These are phyloP conservation scores for Sarcophaga rosellei DNA, from an alignment of 2,888 invertebrate genomes.

Conservation along the genomic window DNA sequence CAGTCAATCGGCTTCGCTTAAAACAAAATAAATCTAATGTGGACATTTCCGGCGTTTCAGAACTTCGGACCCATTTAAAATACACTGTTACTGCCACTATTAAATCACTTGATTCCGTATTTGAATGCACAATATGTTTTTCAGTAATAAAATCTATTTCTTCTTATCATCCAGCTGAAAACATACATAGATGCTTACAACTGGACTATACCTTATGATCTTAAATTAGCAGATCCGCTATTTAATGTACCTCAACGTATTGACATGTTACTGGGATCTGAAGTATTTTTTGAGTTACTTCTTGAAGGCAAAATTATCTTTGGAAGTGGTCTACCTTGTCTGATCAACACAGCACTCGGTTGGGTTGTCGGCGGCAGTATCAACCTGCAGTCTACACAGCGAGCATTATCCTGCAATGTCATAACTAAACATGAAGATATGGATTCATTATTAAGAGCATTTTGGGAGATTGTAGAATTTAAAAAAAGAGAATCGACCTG, in stretches of 20 bases:
- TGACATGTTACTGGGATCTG: slow-evolving; percentile 44
- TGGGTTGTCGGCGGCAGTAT: slow-evolving; percentile 38
- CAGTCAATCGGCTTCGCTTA: slow-evolving; percentile 32
- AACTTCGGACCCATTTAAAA: slow-evolving; percentile 49
- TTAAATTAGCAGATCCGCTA: slow-evolving; percentile 45
- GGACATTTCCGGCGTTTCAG: slow-evolving; percentile 46
- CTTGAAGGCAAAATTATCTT: slow-evolving; percentile 44
- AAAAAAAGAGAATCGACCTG: background rate
- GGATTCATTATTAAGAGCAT: background rate
- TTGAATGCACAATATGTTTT: slow-evolving; percentile 45
- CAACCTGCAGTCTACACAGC: background rate
- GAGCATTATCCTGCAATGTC: background rate
- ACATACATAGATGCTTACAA: no score
- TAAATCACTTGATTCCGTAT: slow-evolving; percentile 40
- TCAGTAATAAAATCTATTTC: slow-evolving; percentile 50
- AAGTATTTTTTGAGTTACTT: slow-evolving; percentile 58
- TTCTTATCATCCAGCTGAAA: background rate
- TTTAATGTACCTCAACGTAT: slow-evolving; percentile 48
- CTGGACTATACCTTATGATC: slow-evolving; percentile 34
- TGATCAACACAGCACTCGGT: slow-evolving; percentile 45
- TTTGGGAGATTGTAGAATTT: slow-evolving; percentile 46
- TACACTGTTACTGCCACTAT: slow-evolving; percentile 30
- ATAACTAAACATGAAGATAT: background rate
- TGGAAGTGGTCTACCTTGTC: slow-evolving; percentile 38
- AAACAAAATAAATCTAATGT: background rate